phyloP scores from a whole-genome alignment of 2,113 vertebrate species.

The Fregetta grallaria region DNA sequence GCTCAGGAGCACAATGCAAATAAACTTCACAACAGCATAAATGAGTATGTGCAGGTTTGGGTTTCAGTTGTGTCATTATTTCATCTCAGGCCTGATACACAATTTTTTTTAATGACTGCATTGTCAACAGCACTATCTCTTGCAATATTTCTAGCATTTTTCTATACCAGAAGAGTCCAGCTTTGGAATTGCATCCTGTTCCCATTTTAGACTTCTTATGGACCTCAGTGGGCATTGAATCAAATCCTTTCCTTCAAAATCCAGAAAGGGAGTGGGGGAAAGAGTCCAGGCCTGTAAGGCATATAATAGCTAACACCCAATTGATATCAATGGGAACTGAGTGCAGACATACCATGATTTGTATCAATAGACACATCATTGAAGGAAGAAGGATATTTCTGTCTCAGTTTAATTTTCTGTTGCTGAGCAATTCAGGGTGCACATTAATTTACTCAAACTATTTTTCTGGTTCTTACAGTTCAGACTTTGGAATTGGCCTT shows the following conservation, averaged over 20 bases:
- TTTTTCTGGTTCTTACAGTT: neutral
- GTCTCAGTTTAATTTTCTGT: neutral
- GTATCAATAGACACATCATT: neutral
- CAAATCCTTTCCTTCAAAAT: neutral
- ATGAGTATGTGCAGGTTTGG: neutral
- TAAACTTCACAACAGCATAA: neutral
- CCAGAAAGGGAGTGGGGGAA: neutral
- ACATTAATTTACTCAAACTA: neutral
- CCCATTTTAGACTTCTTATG: neutral
- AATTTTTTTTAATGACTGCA: neutral
- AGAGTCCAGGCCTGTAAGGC: neutral
- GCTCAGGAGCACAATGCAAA: neutral
- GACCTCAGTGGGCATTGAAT: neutral
- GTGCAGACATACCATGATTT: neutral
- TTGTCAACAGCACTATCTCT: neutral
- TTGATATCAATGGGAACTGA: neutral
- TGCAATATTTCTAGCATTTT: neutral
- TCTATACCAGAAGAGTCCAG: neutral
- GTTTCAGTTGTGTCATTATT: neutral
- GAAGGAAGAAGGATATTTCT: neutral
- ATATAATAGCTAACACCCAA: neutral
- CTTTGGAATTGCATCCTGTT: neutral
- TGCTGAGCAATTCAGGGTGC: fast-evolving
- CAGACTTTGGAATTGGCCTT: neutral
- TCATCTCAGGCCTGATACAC: neutral